Evolutionary conservation across 2,888 invertebrate species (phyloP), one percentile per base, ranked within the genome.

Genomic region (Lochmaea crataegi): DNA sequence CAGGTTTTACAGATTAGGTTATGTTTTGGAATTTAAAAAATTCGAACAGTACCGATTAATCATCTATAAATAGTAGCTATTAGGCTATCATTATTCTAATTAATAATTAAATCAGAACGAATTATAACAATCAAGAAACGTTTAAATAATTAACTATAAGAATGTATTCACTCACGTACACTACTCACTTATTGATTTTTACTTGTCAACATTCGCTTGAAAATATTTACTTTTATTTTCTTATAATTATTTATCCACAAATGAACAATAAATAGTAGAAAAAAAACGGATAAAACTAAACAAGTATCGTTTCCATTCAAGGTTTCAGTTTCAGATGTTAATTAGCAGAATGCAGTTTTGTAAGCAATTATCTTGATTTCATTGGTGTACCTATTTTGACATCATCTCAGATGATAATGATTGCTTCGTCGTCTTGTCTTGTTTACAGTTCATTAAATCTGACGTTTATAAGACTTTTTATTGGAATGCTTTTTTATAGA

Each of bases 1-100:
- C 69, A 38, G 56, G 66, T 66, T 66, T 66, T n/a, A 41, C 53
- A n/a, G 32, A 65, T 73, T 60, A 73, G 73, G 73, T 73, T 73
- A 73, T 69, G 66, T 70, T 70, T 66, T 73, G 56, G 70, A 70
- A 66, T 22, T 58, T 56, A 11, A 45, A 57, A 67, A 58, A 26
- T 58, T 67, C 14, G 45, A 58, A 45, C 45, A 58, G 14, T 57
- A 66, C 14, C 10, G 53, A 51, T 65, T 53, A 65, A 9, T 56
- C 56, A 56, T 53, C 32, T 53, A 38, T 7, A 0, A 65, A 2
- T 32, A 10, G 48, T n/a, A 16, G 16, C 45, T 45, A 12, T 45
- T 45, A 45, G 6, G 32, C 7, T 38, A 38, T n/a, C n/a, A 48
- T 6, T n/a, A n/a, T n/a, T n/a, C 48, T n/a, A n/a, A n/a, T 48